These are phyloP conservation scores for Miniopterus natalensis DNA, from an alignment of 2,113 vertebrate genomes.

Conservation along the genomic window DNA sequence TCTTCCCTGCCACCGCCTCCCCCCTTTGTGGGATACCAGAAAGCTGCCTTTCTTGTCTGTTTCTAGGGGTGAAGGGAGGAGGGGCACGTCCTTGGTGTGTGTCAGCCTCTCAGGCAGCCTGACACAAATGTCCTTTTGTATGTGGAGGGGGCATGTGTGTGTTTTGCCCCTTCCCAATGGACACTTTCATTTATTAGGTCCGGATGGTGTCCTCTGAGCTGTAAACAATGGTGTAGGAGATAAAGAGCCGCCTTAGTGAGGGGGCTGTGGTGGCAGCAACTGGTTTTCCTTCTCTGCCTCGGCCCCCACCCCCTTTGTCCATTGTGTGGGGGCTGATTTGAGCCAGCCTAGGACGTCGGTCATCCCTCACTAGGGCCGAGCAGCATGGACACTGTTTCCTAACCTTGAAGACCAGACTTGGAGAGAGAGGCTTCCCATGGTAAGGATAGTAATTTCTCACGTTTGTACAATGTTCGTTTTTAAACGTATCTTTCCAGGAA, in stretches of 20 bases:
- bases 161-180: constrained; percentile 68
- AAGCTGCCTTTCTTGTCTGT: constrained; percentile 79
- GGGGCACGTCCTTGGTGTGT: constrained; percentile 51
- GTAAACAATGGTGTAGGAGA: constrained; percentile 53
- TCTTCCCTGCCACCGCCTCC: constrained; percentile 41
- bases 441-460: not conserved
- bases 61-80: constrained; percentile 30
- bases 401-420: not conserved
- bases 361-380: not conserved
- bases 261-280: constrained; percentile 1
- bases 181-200: constrained; percentile 72
- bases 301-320: constrained; percentile 13
- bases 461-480: constrained; percentile 27
- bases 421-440: not conserved
- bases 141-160: constrained; percentile 71
- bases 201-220: constrained; percentile 67
- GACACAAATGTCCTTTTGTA: constrained; percentile 79
- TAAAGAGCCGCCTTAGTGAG: constrained; percentile 58
- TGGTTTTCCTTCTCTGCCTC: constrained; percentile 11
- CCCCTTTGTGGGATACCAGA: constrained; percentile 63
- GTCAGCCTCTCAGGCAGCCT: constrained; percentile 67
- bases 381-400: not conserved
- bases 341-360: not conserved
- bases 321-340: not conserved
- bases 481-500: constrained; percentile 42